Evolutionary conservation across 2,797 vertebrate genomes (phyloP).

Genomic region (Sebastolobus altivelis): DNA sequence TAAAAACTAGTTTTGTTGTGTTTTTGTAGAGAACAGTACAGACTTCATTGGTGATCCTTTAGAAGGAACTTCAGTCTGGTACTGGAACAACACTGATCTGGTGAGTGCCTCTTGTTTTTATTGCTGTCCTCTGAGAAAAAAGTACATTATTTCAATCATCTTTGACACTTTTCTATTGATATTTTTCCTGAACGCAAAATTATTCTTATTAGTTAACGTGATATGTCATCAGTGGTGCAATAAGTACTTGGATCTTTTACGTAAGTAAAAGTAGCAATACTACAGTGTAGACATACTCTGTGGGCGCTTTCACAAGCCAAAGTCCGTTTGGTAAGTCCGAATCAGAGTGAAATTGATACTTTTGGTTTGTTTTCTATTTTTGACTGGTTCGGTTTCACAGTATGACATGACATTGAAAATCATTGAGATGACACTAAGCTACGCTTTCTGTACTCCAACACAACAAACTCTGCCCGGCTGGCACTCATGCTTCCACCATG

Average conservation of each 20-base stretch:
- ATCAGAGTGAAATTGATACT: no score
- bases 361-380: no score
- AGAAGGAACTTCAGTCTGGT: slow-evolving; percentile 73
- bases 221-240: background rate
- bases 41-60: slow-evolving; percentile 73
- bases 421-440: no score
- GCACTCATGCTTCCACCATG: no score
- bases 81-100: slow-evolving; percentile 80
- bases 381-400: background rate
- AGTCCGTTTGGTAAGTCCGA: no score
- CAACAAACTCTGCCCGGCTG: no score
- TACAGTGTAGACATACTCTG: background rate
- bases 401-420: background rate
- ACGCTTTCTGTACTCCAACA: no score
- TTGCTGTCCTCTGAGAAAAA: background rate
- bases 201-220: background rate
- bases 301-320: background rate
- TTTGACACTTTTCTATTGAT: background rate
- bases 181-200: background rate
- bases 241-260: background rate
- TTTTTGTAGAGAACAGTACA: slow-evolving; percentile 88
- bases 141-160: background rate
- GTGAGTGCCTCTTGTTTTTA: slow-evolving; percentile 79
- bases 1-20: slow-evolving; percentile 1
- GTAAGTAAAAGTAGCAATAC: background rate